Base-by-base conservation (phyloP, 2,113 vertebrate species). In the Colius striatus region DNA sequence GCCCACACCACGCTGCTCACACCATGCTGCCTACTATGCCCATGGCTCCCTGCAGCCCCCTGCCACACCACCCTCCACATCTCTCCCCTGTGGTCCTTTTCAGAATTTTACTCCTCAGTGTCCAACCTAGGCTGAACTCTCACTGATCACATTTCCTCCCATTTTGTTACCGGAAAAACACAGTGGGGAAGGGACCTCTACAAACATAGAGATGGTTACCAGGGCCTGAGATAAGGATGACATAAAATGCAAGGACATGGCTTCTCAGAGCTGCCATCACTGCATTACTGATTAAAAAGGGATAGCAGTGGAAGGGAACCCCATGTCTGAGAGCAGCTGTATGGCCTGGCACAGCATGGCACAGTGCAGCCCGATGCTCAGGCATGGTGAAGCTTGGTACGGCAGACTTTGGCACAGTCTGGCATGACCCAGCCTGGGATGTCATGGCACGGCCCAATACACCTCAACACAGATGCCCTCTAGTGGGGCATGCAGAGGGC, bases 371-470 rank as follows among this genome's bases (percentile, higher is more conserved):
- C 26, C 61, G 13, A n/a, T n/a, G n/a, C n/a, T n/a, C n/a, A n/a
- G n/a, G n/a, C n/a, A n/a, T n/a, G n/a, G n/a, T n/a, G n/a, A n/a
- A n/a, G n/a, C n/a, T n/a, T n/a, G n/a, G n/a, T n/a, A n/a, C n/a
- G n/a, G n/a, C n/a, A n/a, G n/a, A n/a, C n/a, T n/a, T n/a, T 2
- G 9, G 60, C 10, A 45, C 13, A 5, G 5, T 9, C 22, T 2
- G 10, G 62, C 45, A 43, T n/a, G n/a, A n/a, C n/a, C n/a, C n/a
- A n/a, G n/a, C n/a, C n/a, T n/a, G n/a, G n/a, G n/a, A n/a, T n/a
- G n/a, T n/a, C n/a, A n/a, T n/a, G n/a, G n/a, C n/a, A n/a, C n/a
- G n/a, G n/a, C n/a, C n/a, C n/a, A n/a, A n/a, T n/a, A n/a, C n/a
- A n/a, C n/a, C n/a, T n/a, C 6, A 13, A 21, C 57, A 58, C 13